Evolutionary conservation across 2,113 vertebrate genomes (phyloP).

Genomic region (Chauna torquata): DNA sequence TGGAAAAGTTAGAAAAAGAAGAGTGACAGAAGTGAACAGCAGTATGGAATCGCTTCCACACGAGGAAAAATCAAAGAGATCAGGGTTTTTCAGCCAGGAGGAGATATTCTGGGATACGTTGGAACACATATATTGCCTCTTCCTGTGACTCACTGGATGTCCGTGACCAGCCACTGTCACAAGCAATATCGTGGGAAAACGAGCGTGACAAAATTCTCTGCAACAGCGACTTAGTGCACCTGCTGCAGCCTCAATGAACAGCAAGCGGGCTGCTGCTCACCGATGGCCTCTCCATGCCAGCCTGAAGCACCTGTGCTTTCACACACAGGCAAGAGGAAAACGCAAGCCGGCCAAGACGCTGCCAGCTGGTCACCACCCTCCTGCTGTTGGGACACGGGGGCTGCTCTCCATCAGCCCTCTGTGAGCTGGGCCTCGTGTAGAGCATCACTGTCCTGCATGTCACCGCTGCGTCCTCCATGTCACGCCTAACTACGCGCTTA

Average conservation of each 20-base stretch:
- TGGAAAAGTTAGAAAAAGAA: not conserved
- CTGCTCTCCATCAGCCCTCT: accelerated
- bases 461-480: no score
- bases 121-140: not conserved
- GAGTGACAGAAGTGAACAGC: not conserved
- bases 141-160: not conserved
- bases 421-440: not conserved
- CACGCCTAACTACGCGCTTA: not conserved
- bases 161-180: not conserved
- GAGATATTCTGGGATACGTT: not conserved
- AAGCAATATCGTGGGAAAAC: not conserved
- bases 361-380: not conserved
- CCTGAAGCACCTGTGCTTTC: not conserved
- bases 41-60: not conserved
- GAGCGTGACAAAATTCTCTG: not conserved
- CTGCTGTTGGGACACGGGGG: not conserved
- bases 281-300: accelerated
- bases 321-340: not conserved
- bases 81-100: not conserved
- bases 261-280: not conserved
- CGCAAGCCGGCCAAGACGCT: accelerated
- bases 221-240: not conserved
- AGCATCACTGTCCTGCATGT: not conserved
- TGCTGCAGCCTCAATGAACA: not conserved
- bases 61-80: not conserved